Percentiles rank a stretch among this genome's conserved stretches.
Evolutionary conservation across 2,113 vertebrate species (phyloP).

Genomic region (Girardinichthys multiradiatus): DNA sequence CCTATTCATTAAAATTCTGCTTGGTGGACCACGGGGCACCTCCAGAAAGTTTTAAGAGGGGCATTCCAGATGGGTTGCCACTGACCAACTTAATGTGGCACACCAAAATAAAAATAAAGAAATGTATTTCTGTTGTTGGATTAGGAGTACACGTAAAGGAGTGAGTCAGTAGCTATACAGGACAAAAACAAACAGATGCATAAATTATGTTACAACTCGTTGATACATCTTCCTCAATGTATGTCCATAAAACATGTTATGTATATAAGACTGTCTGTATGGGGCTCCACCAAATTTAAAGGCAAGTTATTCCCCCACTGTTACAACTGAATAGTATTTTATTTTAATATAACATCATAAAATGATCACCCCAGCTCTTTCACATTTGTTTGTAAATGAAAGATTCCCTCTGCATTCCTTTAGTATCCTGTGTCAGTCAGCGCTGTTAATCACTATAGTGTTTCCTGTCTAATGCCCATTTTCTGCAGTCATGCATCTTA

Average conservation of each 20-base stretch:
- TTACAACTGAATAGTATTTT: not conserved
- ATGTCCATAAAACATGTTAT: not conserved
- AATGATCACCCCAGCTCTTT: not conserved
- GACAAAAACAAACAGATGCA: no score
- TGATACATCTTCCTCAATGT: no score
- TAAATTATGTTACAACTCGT: no score
- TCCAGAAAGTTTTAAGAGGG: not conserved
- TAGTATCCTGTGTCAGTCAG: not conserved
- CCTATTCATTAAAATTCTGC: not conserved
- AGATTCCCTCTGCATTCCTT: not conserved
- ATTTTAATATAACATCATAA: not conserved
- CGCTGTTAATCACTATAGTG: not conserved
- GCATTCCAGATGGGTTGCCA: no score
- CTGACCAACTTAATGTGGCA: not conserved
- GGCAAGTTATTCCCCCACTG: not conserved
- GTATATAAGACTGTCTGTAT: not conserved
- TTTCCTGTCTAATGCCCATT: not conserved
- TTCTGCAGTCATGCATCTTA: conserved; percentile 42
- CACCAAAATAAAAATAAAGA: not conserved
- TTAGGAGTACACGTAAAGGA: not conserved
- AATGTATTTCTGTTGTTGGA: not conserved
- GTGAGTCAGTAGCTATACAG: not conserved
- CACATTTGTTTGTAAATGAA: not conserved
- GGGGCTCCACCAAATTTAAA: not conserved
- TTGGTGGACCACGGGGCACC: not conserved